Conservation (phyloP, 2,888 invertebrate genomes). For the Acleris emargana region DNA sequence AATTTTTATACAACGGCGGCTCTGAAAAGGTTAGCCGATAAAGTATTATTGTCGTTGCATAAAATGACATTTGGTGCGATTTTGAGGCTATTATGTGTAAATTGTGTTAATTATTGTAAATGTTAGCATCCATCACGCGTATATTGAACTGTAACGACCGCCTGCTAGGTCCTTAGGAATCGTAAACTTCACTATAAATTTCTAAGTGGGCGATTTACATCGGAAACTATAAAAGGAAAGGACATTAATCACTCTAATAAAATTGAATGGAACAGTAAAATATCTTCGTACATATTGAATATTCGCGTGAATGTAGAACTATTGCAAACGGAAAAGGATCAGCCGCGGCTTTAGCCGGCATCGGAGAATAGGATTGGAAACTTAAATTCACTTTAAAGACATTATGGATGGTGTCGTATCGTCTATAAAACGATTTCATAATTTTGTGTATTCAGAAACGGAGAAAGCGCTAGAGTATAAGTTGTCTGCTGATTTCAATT, state of each 20-base stretch:
- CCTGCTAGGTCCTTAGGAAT: slow-evolving; percentile 33
- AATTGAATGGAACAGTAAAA: slow-evolving; percentile 48
- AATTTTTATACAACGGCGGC: slow-evolving; percentile 42
- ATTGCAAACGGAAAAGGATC: slow-evolving; percentile 45
- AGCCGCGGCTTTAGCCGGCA: slow-evolving; percentile 39
- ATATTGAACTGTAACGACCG: slow-evolving; percentile 19
- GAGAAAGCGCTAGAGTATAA: slow-evolving; percentile 16
- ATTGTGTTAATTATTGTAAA: slow-evolving; percentile 18
- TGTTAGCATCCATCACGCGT: slow-evolving; percentile 19
- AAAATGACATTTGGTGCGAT: background rate
- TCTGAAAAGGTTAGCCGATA: slow-evolving; percentile 35
- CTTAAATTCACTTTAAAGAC: slow-evolving; percentile 41
- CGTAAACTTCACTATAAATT: slow-evolving; percentile 41
- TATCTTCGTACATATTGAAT: slow-evolving; percentile 43
- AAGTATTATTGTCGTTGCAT: background rate
- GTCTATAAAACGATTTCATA: slow-evolving; percentile 45
- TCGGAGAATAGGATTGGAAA: slow-evolving; percentile 35
- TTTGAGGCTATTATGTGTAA: background rate
- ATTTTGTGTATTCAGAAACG: slow-evolving; percentile 40
- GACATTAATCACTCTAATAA: slow-evolving; percentile 48
- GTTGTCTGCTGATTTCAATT: slow-evolving; percentile 34
- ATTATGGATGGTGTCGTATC: slow-evolving; percentile 42
- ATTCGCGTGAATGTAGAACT: slow-evolving; percentile 48
- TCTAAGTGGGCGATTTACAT: slow-evolving; percentile 44
- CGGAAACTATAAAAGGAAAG: slow-evolving; percentile 41